Evolutionary conservation across 2,797 vertebrate species (phyloP), one percentile per base, ranked within the genome.

Genomic region (Pipistrellus pipistrellus): DNA sequence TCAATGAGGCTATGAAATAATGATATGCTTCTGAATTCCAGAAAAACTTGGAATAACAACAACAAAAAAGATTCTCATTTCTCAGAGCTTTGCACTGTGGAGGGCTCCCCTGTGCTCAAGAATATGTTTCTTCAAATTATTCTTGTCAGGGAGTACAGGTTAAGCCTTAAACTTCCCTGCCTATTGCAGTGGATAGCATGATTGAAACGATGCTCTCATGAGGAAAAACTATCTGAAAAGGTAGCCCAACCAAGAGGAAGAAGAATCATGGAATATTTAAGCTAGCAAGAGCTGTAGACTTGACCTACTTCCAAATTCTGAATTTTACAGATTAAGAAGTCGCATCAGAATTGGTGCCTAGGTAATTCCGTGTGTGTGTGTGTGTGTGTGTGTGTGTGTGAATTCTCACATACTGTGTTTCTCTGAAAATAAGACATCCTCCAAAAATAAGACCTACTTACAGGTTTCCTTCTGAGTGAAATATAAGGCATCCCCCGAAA

Each of bases 121-220:
- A 84, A 59, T 23, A 32, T 14, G 27, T 77, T 92, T 95, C 57
- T 77, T 83, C 85, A 89, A 66, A 68, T n/a, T 95, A 66, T 81
- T 80, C 17, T 55, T 72, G 64, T 62, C 46, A 80, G 68, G 15
- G 64, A 77, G 2, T 41, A 57, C 0, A 68, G 38, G 59, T 41
- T 46, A 57, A 91, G 20, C n/a, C 11, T 48, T 32, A 5, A 23
- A 3, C 69, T 82, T 96, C 75, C 32, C 51, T 53, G 8, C 62
- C 71, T 59, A 1, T n/a, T 51, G 4, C 21, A 75, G 51, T 75
- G 48, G 59, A 2, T 62, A 84, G 8, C 21, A 14, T 80, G 57
- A 27, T 64, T 73, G 62, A 57, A 9, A 20, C 51, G 3, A 59
- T 68, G 80, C 17, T 88, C 46, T 94, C 10, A 12, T 32, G 35